Evolutionary conservation across 2,888 invertebrate genomes (phyloP), one percentile per base, ranked within the genome.

Genomic region (Drosophila rellima): DNA sequence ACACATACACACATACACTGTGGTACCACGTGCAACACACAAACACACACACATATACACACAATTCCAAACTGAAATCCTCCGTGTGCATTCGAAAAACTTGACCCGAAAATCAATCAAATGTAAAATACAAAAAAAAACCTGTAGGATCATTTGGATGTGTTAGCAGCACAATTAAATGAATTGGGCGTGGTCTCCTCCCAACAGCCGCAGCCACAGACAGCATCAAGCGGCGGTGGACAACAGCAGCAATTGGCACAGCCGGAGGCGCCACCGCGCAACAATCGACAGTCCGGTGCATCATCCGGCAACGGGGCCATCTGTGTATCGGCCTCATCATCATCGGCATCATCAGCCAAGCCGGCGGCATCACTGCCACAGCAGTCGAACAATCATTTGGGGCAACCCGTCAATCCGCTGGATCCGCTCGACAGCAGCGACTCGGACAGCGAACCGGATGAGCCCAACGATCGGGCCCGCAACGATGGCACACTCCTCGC

Each of bases 401-500:
- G 85, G 40, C 91, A 90, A 48, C 86, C 89, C 50, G 94, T 95
- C 68, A 95, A 94, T 91, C 94, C 94, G 44, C 92, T 95, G 65
- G 95, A 95, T 91, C 94, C 95, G 17, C 93, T 95, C 89, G 95
- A 95, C 54, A 95, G 95, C 90, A 96, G 96, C 56, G 96, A 96
- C 89, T 96, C 95, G 73, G 97, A 97, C 91, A 96, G 96, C 15
- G 97, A 97, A 90, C 96, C 96, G 37, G 96, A 96, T 88, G 96
- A 96, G 89, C 96, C 96, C 83, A 95, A 95, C 78, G 96, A 96
- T 64, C 94, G 96, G 80, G 95, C 95, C 67, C 94, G 97, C 80
- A 97, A 98, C 90, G 98, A 99, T 93, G 99, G 98, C 73, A 98
- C 99, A 2, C 94, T 99, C 61, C 94, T 98, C 59, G 98, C 98